Base-by-base conservation (phyloP, 2,888 invertebrate genomes). In the Cephus pygmeus region DNA sequence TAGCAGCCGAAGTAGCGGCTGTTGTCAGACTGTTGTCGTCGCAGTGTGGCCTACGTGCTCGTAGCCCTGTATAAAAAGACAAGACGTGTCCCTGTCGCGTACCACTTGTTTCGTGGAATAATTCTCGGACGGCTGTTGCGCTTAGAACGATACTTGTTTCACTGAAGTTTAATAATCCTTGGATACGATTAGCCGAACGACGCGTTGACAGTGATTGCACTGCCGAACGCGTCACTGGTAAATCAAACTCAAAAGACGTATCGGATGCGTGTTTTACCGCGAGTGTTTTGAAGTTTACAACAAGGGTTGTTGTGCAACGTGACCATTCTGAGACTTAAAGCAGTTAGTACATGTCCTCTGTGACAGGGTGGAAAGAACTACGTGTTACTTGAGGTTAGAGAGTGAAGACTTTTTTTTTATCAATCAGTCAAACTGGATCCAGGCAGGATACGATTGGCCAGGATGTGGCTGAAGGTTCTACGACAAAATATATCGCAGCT, bases 401-500 rank as follows among this genome's bases (percentile, higher is more conserved):
- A 56, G 56, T 56, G 56, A 9, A 23, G 56, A 23, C 56, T 56
- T 56, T 56, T 36, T 35, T 23, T 40, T 40, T 6, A 40, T 40
- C 40, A 40, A 15, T 56, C 23, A 9, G 23, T 56, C 56, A 56
- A 23, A 23, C 56, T 56, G 56, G 56, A 56, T 56, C 56, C 56
- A 15, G 23, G 56, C 9, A 56, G 56, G 56, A 23, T 56, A 56
- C 56, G 56, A 56, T 23, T 56, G 23, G 56, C 56, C 23, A 56
- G 56, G 79, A 91, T 91, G 91, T 91, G 91, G 91, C 87, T 91
- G 35, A 91, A 91, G 81, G 87, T 91, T 78, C 81, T 91, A 15
- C 83, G 91, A 75, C 91, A 91, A 79, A 91, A 91, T 81, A 86
- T 91, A 79, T 87, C 89, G 34, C 90, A 89, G 76, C 81, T 91